Evolutionary conservation across 2,797 vertebrate species (phyloP).

Genomic region (Tenualosa thibaudeaui): DNA sequence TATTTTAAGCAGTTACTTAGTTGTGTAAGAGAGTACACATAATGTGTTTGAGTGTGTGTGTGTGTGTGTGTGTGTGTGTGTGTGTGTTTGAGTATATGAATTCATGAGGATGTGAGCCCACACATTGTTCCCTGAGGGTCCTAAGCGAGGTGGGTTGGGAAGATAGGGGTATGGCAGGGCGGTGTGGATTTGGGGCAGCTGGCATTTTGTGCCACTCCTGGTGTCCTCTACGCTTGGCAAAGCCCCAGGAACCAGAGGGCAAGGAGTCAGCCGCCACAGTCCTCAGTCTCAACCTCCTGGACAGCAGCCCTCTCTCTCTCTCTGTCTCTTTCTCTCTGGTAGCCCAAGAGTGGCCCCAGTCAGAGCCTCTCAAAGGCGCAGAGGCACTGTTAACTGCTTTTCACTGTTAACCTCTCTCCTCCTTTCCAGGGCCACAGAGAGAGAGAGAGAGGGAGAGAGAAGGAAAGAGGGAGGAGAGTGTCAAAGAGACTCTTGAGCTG

Average conservation of each 20-base stretch:
- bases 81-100: not conserved
- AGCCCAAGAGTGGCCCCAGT: not conserved
- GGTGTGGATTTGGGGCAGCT: not conserved
- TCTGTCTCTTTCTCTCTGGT: not conserved
- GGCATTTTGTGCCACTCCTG: constrained; percentile 38
- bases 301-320: not conserved
- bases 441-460: constrained; percentile 1
- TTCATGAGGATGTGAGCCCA: not conserved
- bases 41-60: no score
- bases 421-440: not conserved
- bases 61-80: not conserved
- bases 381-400: not conserved
- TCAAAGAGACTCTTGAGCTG: not conserved
- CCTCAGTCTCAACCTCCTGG: not conserved
- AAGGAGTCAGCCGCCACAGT: not conserved
- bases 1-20: not conserved
- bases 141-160: not conserved
- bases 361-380: not conserved
- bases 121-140: constrained; percentile 19
- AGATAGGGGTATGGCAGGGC: not conserved
- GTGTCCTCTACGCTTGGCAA: constrained; percentile 44
- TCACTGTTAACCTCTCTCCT: not conserved
- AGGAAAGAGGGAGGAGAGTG: not conserved
- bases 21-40: not conserved
- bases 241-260: constrained; percentile 29